These are phyloP conservation scores for Coptodon bakossiorum DNA, from an alignment of 2,113 vertebrate species.

Conservation along the genomic window DNA sequence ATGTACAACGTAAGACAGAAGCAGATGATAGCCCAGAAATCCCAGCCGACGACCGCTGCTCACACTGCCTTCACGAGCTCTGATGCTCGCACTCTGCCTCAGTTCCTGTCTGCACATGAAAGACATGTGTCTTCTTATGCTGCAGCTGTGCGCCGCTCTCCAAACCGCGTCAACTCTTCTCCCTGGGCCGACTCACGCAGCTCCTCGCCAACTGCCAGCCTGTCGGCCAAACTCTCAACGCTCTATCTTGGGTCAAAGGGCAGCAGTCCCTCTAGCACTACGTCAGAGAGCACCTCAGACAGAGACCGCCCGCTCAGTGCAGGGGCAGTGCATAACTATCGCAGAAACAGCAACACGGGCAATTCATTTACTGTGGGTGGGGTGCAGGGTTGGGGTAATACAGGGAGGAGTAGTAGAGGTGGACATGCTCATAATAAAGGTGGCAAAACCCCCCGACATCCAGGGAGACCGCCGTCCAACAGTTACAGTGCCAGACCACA, in stretches of 20 bases:
- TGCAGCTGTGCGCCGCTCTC: conserved; percentile 80
- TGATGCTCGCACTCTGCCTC: conserved; percentile 72
- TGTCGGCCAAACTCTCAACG: conserved; percentile 77
- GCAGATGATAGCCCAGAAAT: conserved; percentile 72
- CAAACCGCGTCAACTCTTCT: conserved; percentile 55
- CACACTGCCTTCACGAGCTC: conserved; percentile 63
- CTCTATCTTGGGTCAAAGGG: conserved; percentile 88
- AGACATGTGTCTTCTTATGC: conserved; percentile 84
- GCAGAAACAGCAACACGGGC: conserved; percentile 58
- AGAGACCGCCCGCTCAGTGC: conserved; percentile 70
- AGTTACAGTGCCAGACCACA: conserved; percentile 23
- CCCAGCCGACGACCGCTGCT: conserved; percentile 40
- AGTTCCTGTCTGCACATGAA: conserved; percentile 77
- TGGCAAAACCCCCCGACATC: conserved; percentile 50
- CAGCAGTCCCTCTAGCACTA: conserved; percentile 87
- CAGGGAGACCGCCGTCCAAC: conserved; percentile 64
- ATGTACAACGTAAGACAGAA: conserved; percentile 78
- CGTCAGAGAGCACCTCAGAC: conserved; percentile 81
- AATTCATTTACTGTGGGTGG: conserved; percentile 36
- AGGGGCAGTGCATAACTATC: conserved; percentile 38
- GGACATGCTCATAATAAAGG: conserved; percentile 35
- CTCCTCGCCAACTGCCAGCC: conserved; percentile 78
- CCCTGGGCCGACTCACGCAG: conserved; percentile 80
- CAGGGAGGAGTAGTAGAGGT: conserved; percentile 18
- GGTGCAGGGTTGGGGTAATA: conserved; percentile 29